Conservation (phyloP, 2,797 vertebrate species). For the Anabacerthia variegaticeps region DNA sequence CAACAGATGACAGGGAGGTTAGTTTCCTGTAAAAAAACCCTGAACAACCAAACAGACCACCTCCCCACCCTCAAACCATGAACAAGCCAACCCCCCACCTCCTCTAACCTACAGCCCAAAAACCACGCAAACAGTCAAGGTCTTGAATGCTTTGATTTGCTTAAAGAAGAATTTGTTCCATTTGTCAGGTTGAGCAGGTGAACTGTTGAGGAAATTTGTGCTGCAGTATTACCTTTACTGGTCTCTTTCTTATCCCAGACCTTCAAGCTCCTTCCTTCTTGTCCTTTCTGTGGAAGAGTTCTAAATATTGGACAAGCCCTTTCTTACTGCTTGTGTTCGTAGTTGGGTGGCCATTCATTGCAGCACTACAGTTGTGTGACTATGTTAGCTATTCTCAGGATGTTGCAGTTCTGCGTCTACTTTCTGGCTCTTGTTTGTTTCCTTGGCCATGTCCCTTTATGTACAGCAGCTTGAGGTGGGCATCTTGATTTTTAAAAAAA, state of each 20-base stretch:
- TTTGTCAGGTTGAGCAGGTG: background rate
- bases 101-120: background rate
- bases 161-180: background rate
- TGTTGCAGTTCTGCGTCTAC: background rate
- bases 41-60: background rate
- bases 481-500: background rate
- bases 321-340: background rate
- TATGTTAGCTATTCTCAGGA: background rate
- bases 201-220: background rate
- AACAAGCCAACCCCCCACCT: background rate
- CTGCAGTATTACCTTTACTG: background rate
- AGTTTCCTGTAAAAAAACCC: background rate
- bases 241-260: background rate
- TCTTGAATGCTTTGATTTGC: background rate
- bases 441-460: background rate
- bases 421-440: background rate
- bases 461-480: background rate
- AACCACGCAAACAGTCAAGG: background rate
- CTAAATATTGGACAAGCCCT: background rate
- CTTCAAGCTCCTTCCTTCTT: background rate
- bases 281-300: background rate
- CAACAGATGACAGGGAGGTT: background rate
- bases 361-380: background rate
- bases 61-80: no score
- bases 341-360: background rate